Evolutionary conservation across 30 jellyfish, hydroid and myxozoan species (phyloP).

Genomic region (Calvadosia cruxmelitensis): DNA sequence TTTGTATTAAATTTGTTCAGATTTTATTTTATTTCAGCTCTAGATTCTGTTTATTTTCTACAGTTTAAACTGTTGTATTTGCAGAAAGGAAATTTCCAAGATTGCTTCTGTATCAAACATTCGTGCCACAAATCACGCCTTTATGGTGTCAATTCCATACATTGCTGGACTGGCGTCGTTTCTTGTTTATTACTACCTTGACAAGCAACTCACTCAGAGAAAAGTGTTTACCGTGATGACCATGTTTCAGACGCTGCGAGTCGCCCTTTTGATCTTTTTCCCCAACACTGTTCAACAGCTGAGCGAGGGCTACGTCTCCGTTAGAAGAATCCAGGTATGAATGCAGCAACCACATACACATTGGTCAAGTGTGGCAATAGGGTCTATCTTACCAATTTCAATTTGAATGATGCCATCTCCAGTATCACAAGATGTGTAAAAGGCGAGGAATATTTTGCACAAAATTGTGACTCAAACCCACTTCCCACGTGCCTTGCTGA

Average conservation of each 20-base stretch:
- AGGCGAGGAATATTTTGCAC: too few species aligned
- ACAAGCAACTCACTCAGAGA: background rate
- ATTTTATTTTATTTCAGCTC: too few species aligned
- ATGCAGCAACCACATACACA: too few species aligned
- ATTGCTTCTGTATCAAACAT: constrained; percentile 9
- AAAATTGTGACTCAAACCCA: too few species aligned
- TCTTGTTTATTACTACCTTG: constrained; percentile 9
- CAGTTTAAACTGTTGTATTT: too few species aligned
- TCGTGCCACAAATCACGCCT: constrained; percentile 14
- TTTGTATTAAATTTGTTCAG: too few species aligned
- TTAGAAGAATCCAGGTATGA: background rate
- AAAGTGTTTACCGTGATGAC: background rate
- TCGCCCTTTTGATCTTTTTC: background rate
- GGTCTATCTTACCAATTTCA: too few species aligned
- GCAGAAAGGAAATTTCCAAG: constrained; percentile 24
- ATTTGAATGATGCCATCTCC: too few species aligned
- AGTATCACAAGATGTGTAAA: too few species aligned
- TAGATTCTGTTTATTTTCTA: too few species aligned
- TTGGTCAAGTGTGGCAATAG: too few species aligned
- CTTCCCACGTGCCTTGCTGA: too few species aligned
- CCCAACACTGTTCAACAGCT: background rate
- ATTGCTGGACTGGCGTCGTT: constrained; percentile 44
- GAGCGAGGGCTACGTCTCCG: background rate
- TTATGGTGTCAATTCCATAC: constrained; percentile 21
- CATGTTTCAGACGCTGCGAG: background rate